phyloP scores from a whole-genome alignment of 2,113 vertebrate genomes.

The Etheostoma spectabile region DNA sequence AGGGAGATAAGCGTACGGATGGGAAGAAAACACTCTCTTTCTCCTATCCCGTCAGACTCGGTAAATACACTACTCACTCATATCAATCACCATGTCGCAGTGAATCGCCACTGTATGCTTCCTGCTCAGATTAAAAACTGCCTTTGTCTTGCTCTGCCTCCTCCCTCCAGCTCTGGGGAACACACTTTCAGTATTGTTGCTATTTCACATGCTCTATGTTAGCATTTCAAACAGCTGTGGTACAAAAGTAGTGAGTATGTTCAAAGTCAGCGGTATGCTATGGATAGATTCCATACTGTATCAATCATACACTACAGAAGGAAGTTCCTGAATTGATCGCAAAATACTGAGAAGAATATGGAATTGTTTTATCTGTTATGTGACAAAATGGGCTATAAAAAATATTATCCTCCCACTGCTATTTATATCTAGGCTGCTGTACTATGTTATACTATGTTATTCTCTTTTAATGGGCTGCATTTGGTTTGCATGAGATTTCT shows the following conservation, averaged over 20 bases:
- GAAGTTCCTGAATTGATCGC: slow-evolving; percentile 8
- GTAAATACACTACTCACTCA: slow-evolving; percentile 86
- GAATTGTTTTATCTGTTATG: neutral
- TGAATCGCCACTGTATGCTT: slow-evolving; percentile 80
- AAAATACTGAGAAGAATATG: slow-evolving; percentile 17
- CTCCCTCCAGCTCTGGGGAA: slow-evolving; percentile 72
- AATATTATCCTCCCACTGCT: neutral
- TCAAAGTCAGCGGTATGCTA: slow-evolving; percentile 60
- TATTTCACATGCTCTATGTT: slow-evolving; percentile 70
- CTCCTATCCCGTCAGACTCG: slow-evolving; percentile 83
- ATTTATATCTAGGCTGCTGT: slow-evolving; percentile 14
- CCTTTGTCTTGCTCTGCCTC: slow-evolving; percentile 79
- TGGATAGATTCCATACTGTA: slow-evolving; percentile 52
- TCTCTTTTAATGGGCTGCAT: slow-evolving; percentile 14
- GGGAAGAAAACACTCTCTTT: slow-evolving; percentile 85
- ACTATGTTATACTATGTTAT: neutral
- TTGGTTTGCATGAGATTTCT: slow-evolving; percentile 28
- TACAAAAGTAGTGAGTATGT: slow-evolving; percentile 63
- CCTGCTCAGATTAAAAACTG: slow-evolving; percentile 82
- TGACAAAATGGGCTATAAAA: slow-evolving; percentile 25
- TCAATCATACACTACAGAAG: slow-evolving; percentile 28
- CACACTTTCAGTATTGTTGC: slow-evolving; percentile 74
- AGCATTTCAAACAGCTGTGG: slow-evolving; percentile 73
- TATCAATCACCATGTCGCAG: slow-evolving; percentile 86
- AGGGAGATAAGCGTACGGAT: slow-evolving; percentile 81